Evolutionary conservation across 2,888 invertebrate genomes (phyloP).

Genomic region (Andrena chrysosceles): DNA sequence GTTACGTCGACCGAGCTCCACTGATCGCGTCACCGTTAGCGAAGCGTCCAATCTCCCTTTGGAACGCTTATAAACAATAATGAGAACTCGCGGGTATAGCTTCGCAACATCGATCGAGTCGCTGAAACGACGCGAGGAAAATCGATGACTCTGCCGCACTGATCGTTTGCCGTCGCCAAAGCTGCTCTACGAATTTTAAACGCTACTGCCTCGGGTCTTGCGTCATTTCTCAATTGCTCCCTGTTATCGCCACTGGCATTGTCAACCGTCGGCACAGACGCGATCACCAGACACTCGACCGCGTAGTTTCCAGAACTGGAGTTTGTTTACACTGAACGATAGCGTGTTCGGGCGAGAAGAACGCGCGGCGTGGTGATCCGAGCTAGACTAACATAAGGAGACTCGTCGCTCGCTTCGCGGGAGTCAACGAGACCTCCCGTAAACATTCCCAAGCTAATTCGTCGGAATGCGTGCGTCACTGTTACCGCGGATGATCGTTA

Average conservation of each 20-base stretch:
- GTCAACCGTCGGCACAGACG: neutral
- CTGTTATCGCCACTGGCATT: neutral
- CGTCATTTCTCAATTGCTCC: slow-evolving; percentile 32
- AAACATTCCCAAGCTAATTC: slow-evolving; percentile 58
- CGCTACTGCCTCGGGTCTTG: slow-evolving; percentile 6
- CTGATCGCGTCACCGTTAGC: slow-evolving; percentile 27
- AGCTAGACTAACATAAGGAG: neutral
- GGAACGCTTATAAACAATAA: neutral
- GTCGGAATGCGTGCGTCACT: slow-evolving; percentile 65
- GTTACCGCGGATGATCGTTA: slow-evolving; percentile 53
- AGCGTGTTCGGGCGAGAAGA: neutral
- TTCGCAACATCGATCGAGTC: neutral
- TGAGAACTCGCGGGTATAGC: neutral
- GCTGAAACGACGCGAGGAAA: slow-evolving; percentile 5
- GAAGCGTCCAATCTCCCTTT: neutral
- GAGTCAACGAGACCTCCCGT: slow-evolving; percentile 61
- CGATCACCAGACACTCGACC: neutral
- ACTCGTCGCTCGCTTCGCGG: slow-evolving; percentile 63
- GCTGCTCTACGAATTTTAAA: slow-evolving; percentile 37
- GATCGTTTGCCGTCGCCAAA: neutral
- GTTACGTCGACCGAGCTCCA: neutral
- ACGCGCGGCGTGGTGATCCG: neutral
- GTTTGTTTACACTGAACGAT: neutral
- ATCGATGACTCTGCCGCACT: neutral
- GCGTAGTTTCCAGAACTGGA: neutral